Base-by-base conservation (phyloP, 30 jellyfish, hydroid and myxozoan genomes). In the Turritopsis rubra region DNA sequence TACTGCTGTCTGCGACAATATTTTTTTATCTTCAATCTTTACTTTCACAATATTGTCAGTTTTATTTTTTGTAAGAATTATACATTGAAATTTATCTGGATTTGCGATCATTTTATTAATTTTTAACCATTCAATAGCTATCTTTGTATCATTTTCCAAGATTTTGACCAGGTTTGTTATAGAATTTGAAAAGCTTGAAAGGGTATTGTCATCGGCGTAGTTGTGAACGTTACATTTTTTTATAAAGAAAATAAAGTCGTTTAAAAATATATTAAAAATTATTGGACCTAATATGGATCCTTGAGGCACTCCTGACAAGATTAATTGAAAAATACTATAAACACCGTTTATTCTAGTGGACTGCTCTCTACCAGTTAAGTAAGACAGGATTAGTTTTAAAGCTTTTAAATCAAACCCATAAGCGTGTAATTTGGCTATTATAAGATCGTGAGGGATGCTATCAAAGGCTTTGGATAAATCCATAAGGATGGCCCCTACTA, bases 11-110 rank as follows among this genome's bases (percentile, higher is more conserved):
- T 79, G 85, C 27, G 85, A 68, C 52, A 65, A 68, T 23, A 86
- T 79, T 60, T 24, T 41, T 20, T 86, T 79, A 21, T 86, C 88
- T 21, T 72, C 65, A 52, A 86, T 66, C 54, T 54, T 86, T 9
- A 86, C 73, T 5, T 68, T 31, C 16, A 52, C 75, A 60, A 80
- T 88, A 29, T 86, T 79, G 52, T 79, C 54, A 29, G 88, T 60
- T 75, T 73, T 68, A 75, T 26, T 73, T 72, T 71, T 79, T 73
- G 16, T 29, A 28, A 71, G 83, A 78, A 72, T 24, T 29, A 65
- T 29, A 30, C 88, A 82, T 28, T 86, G 94, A 70, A 86, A 86
- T 86, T 68, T 79, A 71, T 71, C 81, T 29, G 94, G 94, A 53
- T 86, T 86, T 19, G 88, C 88, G 75, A 86, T 79, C 85, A 86